Conservation (phyloP, 2,113 vertebrate genomes). For the Neotoma lepida region DNA sequence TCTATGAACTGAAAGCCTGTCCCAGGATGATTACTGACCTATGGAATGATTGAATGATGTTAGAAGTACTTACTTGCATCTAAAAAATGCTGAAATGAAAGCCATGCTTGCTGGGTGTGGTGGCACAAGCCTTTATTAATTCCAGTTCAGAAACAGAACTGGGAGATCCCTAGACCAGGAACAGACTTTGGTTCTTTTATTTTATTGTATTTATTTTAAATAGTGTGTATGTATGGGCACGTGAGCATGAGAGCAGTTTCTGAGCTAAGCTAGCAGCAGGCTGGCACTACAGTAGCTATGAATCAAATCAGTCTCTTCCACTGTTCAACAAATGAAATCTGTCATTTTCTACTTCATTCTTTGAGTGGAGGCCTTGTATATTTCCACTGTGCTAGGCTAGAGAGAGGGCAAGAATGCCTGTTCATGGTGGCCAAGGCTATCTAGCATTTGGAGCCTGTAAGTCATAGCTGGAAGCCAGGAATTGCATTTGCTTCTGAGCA, state of each 20-base stretch:
- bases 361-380: not conserved
- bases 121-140: not conserved
- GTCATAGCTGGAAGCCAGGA: conserved; percentile 39
- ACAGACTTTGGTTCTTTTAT: conserved; percentile 24
- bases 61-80: conserved; percentile 49
- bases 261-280: not conserved
- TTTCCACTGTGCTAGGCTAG: not conserved
- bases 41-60: conserved; percentile 22
- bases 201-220: not conserved
- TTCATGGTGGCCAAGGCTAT: conserved; percentile 1
- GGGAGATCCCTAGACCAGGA: not conserved
- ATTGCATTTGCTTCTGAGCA: conserved; percentile 31
- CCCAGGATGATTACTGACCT: conserved; percentile 42
- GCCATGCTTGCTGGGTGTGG: not conserved
- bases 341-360: not conserved
- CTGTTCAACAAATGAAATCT: conserved; percentile 13
- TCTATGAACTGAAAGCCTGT: conserved; percentile 13
- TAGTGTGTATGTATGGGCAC: not conserved
- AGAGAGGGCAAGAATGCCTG: not conserved
- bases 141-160: not conserved
- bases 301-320: conserved; percentile 17
- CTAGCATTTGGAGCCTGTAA: not conserved
- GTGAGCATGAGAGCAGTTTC: not conserved
- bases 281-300: conserved; percentile 1
- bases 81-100: conserved; percentile 45